Percentiles rank a stretch among this genome's conserved stretches.
phyloP scores from a whole-genome alignment of 1,140 invertebrate genomes.

The Macrostomum lignano region DNA sequence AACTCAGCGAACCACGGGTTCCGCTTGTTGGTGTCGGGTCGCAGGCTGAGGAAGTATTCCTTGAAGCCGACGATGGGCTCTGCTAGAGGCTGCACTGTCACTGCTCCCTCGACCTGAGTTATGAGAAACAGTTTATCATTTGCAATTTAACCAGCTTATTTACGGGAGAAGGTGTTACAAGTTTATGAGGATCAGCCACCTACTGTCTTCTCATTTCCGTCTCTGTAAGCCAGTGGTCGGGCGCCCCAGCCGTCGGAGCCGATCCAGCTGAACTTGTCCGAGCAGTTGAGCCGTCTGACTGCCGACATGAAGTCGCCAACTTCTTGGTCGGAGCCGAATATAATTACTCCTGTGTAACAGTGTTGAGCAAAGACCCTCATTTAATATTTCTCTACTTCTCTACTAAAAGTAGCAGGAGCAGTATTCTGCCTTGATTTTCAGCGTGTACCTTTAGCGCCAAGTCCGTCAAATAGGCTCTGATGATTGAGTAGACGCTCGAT shows the following conservation, averaged over 20 bases:
- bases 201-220: no score
- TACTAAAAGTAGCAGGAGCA: no score
- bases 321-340: constrained; percentile 81
- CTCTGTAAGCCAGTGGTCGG: constrained; percentile 21
- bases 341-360: constrained; percentile 42
- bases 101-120: constrained; percentile 47
- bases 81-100: constrained; percentile 61
- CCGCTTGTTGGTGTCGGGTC: constrained; percentile 50
- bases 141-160: no score
- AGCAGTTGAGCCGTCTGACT: constrained; percentile 52
- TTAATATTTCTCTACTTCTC: no score
- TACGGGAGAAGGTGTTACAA: no score
- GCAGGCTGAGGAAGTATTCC: constrained; percentile 54
- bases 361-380: not conserved
- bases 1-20: constrained; percentile 83
- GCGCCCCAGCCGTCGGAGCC: constrained; percentile 73
- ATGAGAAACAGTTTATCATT: no score
- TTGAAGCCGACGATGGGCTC: constrained; percentile 56
- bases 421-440: no score
- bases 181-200: no score
- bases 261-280: constrained; percentile 66
- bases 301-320: constrained; percentile 71
- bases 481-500: constrained; percentile 36
- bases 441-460: constrained; percentile 1
- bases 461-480: not conserved